These are phyloP conservation scores for Clarias macrocephalus DNA, from an alignment of 2,113 vertebrate species.

Conservation along the genomic window DNA sequence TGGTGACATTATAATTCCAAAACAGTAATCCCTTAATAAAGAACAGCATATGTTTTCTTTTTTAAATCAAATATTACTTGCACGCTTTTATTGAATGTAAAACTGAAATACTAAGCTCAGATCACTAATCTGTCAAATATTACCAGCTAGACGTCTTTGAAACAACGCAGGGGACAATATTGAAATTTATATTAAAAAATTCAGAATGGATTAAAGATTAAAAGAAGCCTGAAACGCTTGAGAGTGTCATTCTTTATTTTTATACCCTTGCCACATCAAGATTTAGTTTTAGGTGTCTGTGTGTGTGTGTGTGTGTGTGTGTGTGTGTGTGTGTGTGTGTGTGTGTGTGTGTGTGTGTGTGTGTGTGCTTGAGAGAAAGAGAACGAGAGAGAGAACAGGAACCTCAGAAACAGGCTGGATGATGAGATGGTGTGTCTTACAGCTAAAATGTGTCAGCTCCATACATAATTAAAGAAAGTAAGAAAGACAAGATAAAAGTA, in stretches of 20 bases:
- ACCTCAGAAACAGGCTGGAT: conserved; percentile 19
- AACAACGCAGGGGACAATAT: not conserved
- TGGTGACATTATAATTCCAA: not conserved
- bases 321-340: not conserved
- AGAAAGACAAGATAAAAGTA: not conserved
- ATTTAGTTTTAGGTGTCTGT: conserved; percentile 1
- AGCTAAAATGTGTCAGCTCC: conserved; percentile 2
- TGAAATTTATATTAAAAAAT: not conserved
- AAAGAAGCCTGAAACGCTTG: not conserved
- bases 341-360: not conserved
- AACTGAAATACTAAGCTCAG: not conserved
- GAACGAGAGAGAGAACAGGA: not conserved
- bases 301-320: not conserved
- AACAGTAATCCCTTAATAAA: not conserved
- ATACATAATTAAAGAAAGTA: conserved; percentile 18
- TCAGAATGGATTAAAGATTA: not conserved
- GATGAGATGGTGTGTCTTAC: conserved; percentile 22
- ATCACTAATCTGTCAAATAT: not conserved
- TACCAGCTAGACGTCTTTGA: not conserved
- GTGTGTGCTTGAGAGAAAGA: not conserved
- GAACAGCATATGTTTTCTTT: not conserved
- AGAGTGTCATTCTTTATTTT: conserved; percentile 14
- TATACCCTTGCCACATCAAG: conserved; percentile 12
- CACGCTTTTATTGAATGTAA: not conserved
- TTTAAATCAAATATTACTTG: not conserved